Conservation (phyloP, 1,140 invertebrate genomes). For the Babylonia areolata region DNA sequence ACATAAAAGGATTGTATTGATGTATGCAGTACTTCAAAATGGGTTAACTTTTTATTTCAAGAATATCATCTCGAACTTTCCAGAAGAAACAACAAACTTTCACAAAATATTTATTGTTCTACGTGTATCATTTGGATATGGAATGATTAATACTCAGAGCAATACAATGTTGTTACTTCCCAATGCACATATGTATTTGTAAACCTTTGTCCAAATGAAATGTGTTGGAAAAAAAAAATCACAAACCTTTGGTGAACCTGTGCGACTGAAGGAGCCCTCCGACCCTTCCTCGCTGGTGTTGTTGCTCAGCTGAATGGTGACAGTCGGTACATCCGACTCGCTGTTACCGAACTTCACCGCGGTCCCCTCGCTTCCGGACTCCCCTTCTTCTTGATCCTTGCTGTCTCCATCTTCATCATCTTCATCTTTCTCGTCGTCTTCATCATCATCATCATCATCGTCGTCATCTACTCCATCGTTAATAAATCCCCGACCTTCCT, state of each 20-base stretch:
- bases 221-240: no score
- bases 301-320: constrained; percentile 28
- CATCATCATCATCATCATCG: constrained; percentile 48
- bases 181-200: no score
- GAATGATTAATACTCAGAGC: no score
- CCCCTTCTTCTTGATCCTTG: constrained; percentile 46
- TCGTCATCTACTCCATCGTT: constrained; percentile 44
- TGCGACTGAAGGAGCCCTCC: constrained; percentile 40
- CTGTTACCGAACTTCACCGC: constrained; percentile 19
- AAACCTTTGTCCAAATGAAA: no score
- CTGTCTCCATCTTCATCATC: constrained; percentile 46
- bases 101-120: no score
- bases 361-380: constrained; percentile 28
- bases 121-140: no score
- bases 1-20: no score
- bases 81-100: no score
- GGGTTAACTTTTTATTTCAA: no score
- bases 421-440: constrained; percentile 52
- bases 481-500: constrained; percentile 31
- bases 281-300: constrained; percentile 39
- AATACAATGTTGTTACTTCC: no score
- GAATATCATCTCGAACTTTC: no score
- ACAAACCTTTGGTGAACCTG: constrained; percentile 60
- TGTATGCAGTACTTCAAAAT: no score
- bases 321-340: constrained; percentile 37